Evolutionary conservation across 2,797 vertebrate species (phyloP).

Genomic region (Myotis planiceps): DNA sequence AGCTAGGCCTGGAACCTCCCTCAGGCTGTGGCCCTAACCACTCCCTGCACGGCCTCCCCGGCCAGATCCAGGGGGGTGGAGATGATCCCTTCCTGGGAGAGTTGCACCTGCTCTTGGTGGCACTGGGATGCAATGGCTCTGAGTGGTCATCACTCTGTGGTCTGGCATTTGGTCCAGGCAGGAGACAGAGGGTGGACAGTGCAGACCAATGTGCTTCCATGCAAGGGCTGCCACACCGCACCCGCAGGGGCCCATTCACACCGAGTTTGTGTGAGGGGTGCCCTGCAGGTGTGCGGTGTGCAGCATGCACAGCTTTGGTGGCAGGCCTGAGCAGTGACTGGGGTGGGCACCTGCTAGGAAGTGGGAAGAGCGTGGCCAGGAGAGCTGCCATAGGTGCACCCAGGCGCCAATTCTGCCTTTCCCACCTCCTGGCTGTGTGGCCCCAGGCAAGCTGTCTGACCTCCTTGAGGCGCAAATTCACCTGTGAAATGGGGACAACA

Average conservation of each 20-base stretch:
- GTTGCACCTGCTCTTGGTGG: background rate
- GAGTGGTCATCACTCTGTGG: background rate
- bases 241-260: background rate
- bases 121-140: background rate
- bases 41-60: background rate
- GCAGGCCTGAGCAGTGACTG: background rate
- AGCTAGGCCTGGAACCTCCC: background rate
- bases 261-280: background rate
- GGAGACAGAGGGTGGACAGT: background rate
- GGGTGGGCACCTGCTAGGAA: background rate
- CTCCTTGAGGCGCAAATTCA: background rate
- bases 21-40: accelerated
- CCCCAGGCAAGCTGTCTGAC: background rate
- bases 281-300: background rate
- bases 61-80: background rate
- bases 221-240: background rate
- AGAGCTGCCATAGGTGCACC: background rate
- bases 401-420: background rate
- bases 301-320: background rate
- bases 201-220: background rate
- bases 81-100: background rate
- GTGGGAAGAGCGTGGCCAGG: background rate
- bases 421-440: background rate
- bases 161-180: background rate
- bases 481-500: background rate